Evolutionary conservation across 1,140 invertebrate genomes (phyloP), one percentile per base, ranked within the genome.

Genomic region (Pinna nobilis): DNA sequence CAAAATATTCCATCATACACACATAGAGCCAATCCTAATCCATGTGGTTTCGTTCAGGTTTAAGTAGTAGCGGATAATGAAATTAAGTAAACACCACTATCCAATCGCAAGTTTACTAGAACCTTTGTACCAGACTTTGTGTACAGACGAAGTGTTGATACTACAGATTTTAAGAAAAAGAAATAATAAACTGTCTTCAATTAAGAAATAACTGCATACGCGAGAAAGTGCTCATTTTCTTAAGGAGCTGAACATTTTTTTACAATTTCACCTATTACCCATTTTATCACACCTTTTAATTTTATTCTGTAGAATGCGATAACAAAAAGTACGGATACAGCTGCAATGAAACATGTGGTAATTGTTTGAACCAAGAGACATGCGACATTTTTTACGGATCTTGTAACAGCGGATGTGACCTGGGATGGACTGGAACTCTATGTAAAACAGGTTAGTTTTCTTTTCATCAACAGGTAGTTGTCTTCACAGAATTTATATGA

Each of bases 371-470:
- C 44, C 11, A 4, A 49, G 23, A 49, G 44, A 18, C 18, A 49
- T 49, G 44, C 23, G 18, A 49, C 23, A 2, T 4, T 11, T 18
- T 49, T 18, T 4, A 11, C 23, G 44, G 44, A 49, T n/a, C 4
- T n/a, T 49, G 44, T 49, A n/a, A 4, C 18, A 23, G 23, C 3
- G 44, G 44, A 11, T 49, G 44, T 49, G 44, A 18, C 5, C 44
- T 23, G 4, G 44, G 44, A 18, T 49, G 4, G 5, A 23, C 44
- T 11, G 44, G 44, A n/a, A n/a, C 44, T 49, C 44, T 49, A 23
- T 49, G 44, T 49, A 49, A 49, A 49, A 49, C 44, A 49, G 44
- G 44, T 49, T n/a, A n/a, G n/a, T n/a, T n/a, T n/a, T n/a, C n/a
- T n/a, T n/a, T n/a, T n/a, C n/a, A n/a, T n/a, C n/a, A n/a, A n/a